phyloP scores from a whole-genome alignment of 2,888 invertebrate species.

The Eupithecia tripunctaria region DNA sequence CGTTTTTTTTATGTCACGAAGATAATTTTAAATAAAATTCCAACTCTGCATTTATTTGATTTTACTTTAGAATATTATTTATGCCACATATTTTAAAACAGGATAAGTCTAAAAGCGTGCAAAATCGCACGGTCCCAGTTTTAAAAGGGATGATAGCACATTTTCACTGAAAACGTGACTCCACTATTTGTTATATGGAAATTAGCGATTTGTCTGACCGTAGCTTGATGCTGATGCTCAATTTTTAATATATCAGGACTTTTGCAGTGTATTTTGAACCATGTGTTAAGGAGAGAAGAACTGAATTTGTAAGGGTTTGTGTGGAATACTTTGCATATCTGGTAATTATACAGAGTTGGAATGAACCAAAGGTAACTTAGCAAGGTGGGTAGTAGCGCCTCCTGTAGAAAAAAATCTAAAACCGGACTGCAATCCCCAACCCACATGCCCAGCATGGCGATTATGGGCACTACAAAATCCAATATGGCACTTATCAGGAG shows the following conservation, averaged over 20 bases:
- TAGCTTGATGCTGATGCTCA: conserved; percentile 59
- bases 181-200: conserved; percentile 84
- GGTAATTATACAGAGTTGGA: conserved; percentile 17
- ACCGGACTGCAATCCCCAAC: too few species aligned
- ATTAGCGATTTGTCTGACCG: conserved; percentile 80
- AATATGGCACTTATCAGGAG: too few species aligned
- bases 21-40: too few species aligned
- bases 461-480: too few species aligned
- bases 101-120: conserved; percentile 16
- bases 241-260: conserved; percentile 38
- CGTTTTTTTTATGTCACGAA: not conserved
- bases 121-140: conserved; percentile 38
- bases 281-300: conserved; percentile 21
- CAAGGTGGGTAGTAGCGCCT: too few species aligned
- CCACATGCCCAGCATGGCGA: too few species aligned
- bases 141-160: conserved; percentile 43
- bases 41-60: not conserved
- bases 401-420: too few species aligned
- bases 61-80: not conserved
- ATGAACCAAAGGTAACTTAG: too few species aligned
- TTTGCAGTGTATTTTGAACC: conserved; percentile 26
- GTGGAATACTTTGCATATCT: conserved; percentile 23
- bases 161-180: conserved; percentile 83
- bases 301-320: conserved; percentile 1
- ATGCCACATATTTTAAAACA: not conserved